Base-by-base conservation (phyloP, 2,888 invertebrate species). In the Lasioglossum lativentre region DNA sequence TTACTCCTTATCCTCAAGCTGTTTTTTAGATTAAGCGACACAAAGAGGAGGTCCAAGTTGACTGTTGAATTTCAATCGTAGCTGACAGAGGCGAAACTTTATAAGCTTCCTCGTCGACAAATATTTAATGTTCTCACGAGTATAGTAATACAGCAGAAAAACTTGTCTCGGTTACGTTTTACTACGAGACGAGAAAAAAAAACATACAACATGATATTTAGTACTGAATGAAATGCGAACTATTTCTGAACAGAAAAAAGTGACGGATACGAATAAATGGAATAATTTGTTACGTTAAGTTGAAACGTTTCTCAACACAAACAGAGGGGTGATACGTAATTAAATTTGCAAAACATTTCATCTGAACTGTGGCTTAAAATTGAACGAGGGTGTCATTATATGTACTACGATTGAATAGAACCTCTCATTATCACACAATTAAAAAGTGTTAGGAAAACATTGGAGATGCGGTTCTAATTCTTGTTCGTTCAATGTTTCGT, bases 1-100 rank as follows among this genome's bases (percentile, higher is more conserved):
- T 83, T 76, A 63, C 70, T 42, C 56, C 38, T 78, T 74, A 47
- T 59, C 40, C 74, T 80, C 23, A n/a, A 75, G 71, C 71, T 80
- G 71, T 71, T 70, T 34, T 19, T 45, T 80, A 80, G 74, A 71
- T 45, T 71, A 86, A 71, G 42, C 59, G 38, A 80, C 23, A 38
- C 6, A 30, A 42, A 42, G 59, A 68, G 38, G 45, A 75, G 19
- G 56, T 63, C 52, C 38, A n/a, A 38, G 66, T 30, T 40, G 45
- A 73, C 34, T 45, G 42, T 81, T 76, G 27, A 71, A 34, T 78
- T 59, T 38, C 27, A 73, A 59, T 14, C n/a, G 5, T 66, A 42
- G 27, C 47, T 52, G 19, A 56, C 12, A 66, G 45, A 2, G 19
- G 16, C 38, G 34, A 42, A 71, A 72, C 4, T 71, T 77, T 34